Conservation (phyloP, 2,888 invertebrate species). For the Ormyrus labotus region DNA sequence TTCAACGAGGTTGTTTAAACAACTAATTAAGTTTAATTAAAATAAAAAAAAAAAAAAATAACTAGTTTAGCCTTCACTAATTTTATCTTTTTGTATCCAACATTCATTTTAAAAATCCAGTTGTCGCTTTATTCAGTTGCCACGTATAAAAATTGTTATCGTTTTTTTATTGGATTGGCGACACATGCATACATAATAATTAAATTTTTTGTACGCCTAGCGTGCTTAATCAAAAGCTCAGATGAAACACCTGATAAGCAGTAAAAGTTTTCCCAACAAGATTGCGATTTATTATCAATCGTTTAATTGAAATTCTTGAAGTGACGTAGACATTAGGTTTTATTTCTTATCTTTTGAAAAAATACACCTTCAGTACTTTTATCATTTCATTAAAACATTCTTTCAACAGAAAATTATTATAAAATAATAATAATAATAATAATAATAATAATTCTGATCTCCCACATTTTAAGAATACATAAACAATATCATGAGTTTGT, state of each 20-base stretch:
- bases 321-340: no score
- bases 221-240: conserved; percentile 8
- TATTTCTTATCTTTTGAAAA: conserved; percentile 13
- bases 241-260: conserved; percentile 7
- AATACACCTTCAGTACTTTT: background rate
- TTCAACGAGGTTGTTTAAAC: conserved; percentile 12
- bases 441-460: no score
- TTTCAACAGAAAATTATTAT: no score
- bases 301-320: conserved; percentile 19
- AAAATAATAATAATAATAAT: no score
- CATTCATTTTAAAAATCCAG: no score
- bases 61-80: conserved; percentile 21
- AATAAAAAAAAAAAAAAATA: conserved; percentile 18
- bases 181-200: background rate
- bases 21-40: conserved; percentile 11
- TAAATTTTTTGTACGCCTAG: background rate
- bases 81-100: background rate
- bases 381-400: no score
- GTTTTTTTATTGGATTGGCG: conserved; percentile 1
- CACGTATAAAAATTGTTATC: background rate
- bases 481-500: no score
- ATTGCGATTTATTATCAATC: conserved; percentile 6
- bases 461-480: no score
- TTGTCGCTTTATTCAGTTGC: no score
- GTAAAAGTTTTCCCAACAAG: conserved; percentile 17